A percentile compares a stretch with the other conserved stretches of the same genome.
phyloP scores from a whole-genome alignment of 2,888 invertebrate genomes.

The Scaptomyza polygonia region DNA sequence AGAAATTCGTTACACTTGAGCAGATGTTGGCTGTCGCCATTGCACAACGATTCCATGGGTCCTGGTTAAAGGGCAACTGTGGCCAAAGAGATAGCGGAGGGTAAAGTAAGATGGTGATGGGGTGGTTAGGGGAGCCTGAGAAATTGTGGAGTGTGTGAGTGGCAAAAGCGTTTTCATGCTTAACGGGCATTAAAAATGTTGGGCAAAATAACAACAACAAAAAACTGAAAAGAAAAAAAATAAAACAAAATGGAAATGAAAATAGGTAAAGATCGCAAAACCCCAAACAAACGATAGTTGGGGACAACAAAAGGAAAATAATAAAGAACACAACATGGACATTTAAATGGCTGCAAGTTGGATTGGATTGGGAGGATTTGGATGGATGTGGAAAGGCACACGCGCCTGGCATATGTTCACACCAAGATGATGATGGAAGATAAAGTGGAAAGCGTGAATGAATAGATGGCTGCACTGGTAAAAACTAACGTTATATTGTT shows the following conservation, averaged over 20 bases:
- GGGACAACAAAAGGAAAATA: not conserved
- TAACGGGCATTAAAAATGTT: slow-evolving; percentile 79
- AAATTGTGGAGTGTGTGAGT: slow-evolving; percentile 18
- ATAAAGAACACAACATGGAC: slow-evolving; percentile 31
- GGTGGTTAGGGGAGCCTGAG: slow-evolving; percentile 4
- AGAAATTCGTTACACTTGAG: slow-evolving; percentile 82
- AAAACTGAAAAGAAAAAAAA: slow-evolving; percentile 29
- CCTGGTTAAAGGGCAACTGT: slow-evolving; percentile 70
- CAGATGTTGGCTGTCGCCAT: slow-evolving; percentile 75
- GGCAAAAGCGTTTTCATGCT: slow-evolving; percentile 79
- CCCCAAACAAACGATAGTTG: slow-evolving; percentile 21
- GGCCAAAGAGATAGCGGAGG: slow-evolving; percentile 27
- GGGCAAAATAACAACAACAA: slow-evolving; percentile 59
- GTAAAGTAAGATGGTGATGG: slow-evolving; percentile 4
- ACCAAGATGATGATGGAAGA: slow-evolving; percentile 73
- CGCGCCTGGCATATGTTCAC: slow-evolving; percentile 84
- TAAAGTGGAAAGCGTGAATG: not conserved
- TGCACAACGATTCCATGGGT: slow-evolving; percentile 38
- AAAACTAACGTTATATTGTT: not conserved
- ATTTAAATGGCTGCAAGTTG: slow-evolving; percentile 52
- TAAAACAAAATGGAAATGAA: slow-evolving; percentile 33
- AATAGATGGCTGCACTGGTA: not conserved
- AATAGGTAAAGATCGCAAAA: slow-evolving; percentile 68
- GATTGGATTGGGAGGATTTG: slow-evolving; percentile 21
- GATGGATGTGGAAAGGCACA: slow-evolving; percentile 24